A percentile compares a stretch with the other conserved stretches of the same genome.
These are phyloP conservation scores for Charanyca ferruginea DNA, from an alignment of 2,888 invertebrate genomes.

Conservation along the genomic window DNA sequence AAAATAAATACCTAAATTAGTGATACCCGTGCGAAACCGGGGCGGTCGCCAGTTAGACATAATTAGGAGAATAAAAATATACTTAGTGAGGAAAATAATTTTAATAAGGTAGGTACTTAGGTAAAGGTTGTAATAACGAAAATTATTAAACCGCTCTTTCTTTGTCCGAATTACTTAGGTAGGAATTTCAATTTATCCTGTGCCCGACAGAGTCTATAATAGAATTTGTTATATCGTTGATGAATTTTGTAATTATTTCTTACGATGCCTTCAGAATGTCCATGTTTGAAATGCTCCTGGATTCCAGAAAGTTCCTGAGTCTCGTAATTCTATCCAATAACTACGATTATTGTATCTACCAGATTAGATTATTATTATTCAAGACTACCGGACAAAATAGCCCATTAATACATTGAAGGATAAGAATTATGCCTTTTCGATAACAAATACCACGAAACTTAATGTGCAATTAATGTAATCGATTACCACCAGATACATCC, in stretches of 20 bases:
- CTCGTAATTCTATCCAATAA: constrained; percentile 23
- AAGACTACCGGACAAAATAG: constrained; percentile 13
- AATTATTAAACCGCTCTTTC: no score
- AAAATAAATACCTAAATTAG: no score
- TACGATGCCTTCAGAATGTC: not conserved
- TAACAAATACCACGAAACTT: constrained; percentile 17
- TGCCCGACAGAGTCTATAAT: no score
- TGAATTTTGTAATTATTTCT: constrained; percentile 1
- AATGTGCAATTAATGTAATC: constrained; percentile 50
- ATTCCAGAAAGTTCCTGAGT: constrained; percentile 1
- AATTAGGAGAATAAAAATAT: no score
- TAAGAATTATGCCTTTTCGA: constrained; percentile 2
- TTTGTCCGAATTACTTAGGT: no score
- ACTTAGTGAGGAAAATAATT: no score
- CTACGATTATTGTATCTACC: constrained; percentile 25
- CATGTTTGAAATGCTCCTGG: not conserved
- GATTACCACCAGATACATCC: constrained; percentile 46
- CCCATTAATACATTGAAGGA: constrained; percentile 21
- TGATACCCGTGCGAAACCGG: no score
- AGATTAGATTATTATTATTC: constrained; percentile 19
- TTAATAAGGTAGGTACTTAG: no score
- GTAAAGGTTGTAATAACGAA: no score
- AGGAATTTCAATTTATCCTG: no score
- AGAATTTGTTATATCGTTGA: not conserved
- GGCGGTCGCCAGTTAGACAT: no score